phyloP scores from a whole-genome alignment of 1,140 invertebrate genomes.

The Cephus cinctus region DNA sequence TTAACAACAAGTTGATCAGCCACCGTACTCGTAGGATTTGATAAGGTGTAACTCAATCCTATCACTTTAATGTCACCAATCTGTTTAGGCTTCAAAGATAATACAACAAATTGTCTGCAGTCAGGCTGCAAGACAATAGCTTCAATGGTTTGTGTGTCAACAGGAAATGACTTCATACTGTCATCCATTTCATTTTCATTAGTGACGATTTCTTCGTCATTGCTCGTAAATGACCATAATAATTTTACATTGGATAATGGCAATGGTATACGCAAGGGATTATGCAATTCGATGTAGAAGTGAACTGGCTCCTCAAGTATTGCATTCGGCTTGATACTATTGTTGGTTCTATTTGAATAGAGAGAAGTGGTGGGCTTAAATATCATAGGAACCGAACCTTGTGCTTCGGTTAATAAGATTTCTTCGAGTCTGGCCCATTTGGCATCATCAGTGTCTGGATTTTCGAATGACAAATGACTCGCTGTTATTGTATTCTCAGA shows the following conservation, averaged over 20 bases:
- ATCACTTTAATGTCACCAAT: slow-evolving; percentile 43
- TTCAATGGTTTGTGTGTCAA: slow-evolving; percentile 51
- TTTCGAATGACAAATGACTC: slow-evolving; percentile 36
- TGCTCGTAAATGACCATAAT: slow-evolving; percentile 72
- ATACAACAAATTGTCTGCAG: slow-evolving; percentile 46
- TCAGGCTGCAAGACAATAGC: slow-evolving; percentile 43
- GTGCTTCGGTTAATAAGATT: slow-evolving; percentile 69
- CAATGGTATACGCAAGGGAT: slow-evolving; percentile 78
- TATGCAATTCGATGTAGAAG: slow-evolving; percentile 73
- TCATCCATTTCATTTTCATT: slow-evolving; percentile 45
- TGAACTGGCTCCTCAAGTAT: slow-evolving; percentile 80
- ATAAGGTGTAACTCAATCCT: slow-evolving; percentile 43
- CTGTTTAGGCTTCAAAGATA: slow-evolving; percentile 38
- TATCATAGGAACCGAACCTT: slow-evolving; percentile 69
- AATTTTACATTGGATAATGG: slow-evolving; percentile 72
- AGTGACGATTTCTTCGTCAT: slow-evolving; percentile 42
- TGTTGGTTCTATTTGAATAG: slow-evolving; percentile 65
- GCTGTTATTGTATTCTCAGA: slow-evolving; percentile 34
- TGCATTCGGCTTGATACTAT: slow-evolving; percentile 66
- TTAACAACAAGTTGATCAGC: slow-evolving; percentile 38
- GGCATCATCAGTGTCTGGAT: slow-evolving; percentile 44
- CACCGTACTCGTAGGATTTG: slow-evolving; percentile 37
- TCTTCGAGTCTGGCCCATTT: slow-evolving; percentile 78
- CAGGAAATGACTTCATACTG: slow-evolving; percentile 39
- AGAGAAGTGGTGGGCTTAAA: slow-evolving; percentile 76